Conservation (phyloP, 2,888 invertebrate genomes). For the Sminthurides aquaticus region DNA sequence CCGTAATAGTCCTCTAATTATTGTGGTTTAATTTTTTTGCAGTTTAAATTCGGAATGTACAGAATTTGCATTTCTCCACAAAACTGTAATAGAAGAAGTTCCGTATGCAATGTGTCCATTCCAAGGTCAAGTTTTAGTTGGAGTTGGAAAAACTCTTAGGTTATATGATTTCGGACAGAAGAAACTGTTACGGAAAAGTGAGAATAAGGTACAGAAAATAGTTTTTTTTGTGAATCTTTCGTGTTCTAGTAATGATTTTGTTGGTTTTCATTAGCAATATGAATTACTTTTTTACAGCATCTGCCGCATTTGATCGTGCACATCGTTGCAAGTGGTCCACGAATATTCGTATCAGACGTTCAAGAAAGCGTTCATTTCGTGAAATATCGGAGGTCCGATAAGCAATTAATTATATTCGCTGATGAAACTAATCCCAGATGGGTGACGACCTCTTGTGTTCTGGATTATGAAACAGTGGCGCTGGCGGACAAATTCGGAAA, state of each 20-base stretch:
- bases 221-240: conserved; percentile 10
- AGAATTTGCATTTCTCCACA: conserved; percentile 82
- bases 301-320: conserved; percentile 91
- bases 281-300: too few species aligned
- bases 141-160: conserved; percentile 82
- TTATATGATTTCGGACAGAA: conserved; percentile 95
- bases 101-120: conserved; percentile 82
- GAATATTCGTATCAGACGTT: conserved; percentile 90
- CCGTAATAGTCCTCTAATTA: too few species aligned
- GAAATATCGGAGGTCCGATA: conserved; percentile 87
- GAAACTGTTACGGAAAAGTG: conserved; percentile 92
- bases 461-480: conserved; percentile 95
- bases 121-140: conserved; percentile 83
- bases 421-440: conserved; percentile 97
- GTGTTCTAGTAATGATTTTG: not conserved
- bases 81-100: conserved; percentile 86
- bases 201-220: conserved; percentile 64
- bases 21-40: too few species aligned
- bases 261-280: not conserved
- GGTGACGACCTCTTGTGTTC: conserved; percentile 82
- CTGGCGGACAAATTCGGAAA: conserved; percentile 98
- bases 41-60: conserved; percentile 67
- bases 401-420: conserved; percentile 94
- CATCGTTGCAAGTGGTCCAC: conserved; percentile 86
- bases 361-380: conserved; percentile 96